Conservation (phyloP, 64 coral and sea anemone genomes). For the Catalaphyllia jardinei region DNA sequence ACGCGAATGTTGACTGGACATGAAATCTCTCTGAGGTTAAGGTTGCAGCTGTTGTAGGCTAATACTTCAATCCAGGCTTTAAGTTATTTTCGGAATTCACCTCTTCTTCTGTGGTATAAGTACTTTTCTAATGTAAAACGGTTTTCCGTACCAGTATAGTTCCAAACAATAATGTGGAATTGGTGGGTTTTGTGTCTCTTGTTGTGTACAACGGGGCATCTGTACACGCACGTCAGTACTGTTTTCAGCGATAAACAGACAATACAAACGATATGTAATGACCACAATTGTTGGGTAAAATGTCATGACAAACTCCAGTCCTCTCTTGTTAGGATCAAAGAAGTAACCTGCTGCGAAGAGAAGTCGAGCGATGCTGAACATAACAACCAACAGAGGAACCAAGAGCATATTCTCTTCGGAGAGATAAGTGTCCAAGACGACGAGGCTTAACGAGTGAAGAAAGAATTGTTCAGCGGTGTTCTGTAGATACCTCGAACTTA, state of each 20-base stretch:
- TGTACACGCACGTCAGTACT: no score
- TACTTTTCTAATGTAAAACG: no score
- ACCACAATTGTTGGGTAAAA: conserved; percentile 17
- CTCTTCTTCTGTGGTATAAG: no score
- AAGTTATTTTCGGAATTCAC: no score
- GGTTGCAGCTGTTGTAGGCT: no score
- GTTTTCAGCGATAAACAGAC: not conserved
- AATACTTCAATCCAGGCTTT: no score
- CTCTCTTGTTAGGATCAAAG: conserved; percentile 15
- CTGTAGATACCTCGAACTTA: conserved; percentile 33
- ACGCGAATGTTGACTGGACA: no score
- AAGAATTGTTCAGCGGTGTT: conserved; percentile 78
- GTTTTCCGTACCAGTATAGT: no score
- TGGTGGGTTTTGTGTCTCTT: no score
- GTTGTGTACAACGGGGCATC: no score
- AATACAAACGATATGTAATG: conserved; percentile 48
- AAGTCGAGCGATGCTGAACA: conserved; percentile 43
- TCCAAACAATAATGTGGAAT: no score
- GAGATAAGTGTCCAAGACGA: conserved; percentile 55
- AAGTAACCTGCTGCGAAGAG: conserved; percentile 40
- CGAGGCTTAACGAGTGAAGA: conserved; percentile 24
- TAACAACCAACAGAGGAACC: conserved; percentile 23
- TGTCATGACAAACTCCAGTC: conserved; percentile 47
- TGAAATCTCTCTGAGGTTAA: no score
- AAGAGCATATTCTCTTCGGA: conserved; percentile 49